Base-by-base conservation (phyloP, 2,888 invertebrate genomes). In the Apamea crenata region DNA sequence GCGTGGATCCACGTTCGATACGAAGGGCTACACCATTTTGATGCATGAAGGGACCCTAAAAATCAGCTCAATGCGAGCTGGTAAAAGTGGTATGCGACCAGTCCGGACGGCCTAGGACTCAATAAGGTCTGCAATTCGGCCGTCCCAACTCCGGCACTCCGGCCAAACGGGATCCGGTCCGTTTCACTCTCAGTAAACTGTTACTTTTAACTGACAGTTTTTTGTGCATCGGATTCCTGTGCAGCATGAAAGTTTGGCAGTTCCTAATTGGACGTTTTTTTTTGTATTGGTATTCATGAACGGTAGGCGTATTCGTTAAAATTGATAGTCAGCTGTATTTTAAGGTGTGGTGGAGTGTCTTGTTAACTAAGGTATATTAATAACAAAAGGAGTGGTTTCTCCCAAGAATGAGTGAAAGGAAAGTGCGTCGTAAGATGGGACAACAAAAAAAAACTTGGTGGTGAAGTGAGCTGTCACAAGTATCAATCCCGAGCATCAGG, bases 131-230 rank as follows among this genome's bases (percentile, higher is more conserved):
- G 81, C 86, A 89, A 90, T 91, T 91, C 83, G 88, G 84, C 81
- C 84, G 86, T 74, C 89, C 89, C 89, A 83, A 36, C 59, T 82
- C 89, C 89, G 90, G 85, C 87, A 89, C 88, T 1, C 12, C 63
- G 18, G 83, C 82, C 79, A 76, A 86, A 87, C 83, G 82, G 90
- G 86, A 84, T 77, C 80, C 80, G 61, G 61, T 61, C 86, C 88
- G 90, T 90, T 93, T 93, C 93, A 92, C 92, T 93, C 91, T 93
- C 91, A 7, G 25, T 85, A 81, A 61, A 84, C 81, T 80, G 86
- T 87, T 87, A 89, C 91, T 91, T 90, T 90, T 88, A 85, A 90
- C 78, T 78, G 78, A 73, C 77, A 74, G 61, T 77, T 85, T 80
- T 88, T 87, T 84, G 63, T 69, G 67, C 63, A 59, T 44, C 32